Evolutionary conservation across 1,140 invertebrate species (phyloP), one percentile per base, ranked within the genome.

Genomic region (Drosophila nikananu): DNA sequence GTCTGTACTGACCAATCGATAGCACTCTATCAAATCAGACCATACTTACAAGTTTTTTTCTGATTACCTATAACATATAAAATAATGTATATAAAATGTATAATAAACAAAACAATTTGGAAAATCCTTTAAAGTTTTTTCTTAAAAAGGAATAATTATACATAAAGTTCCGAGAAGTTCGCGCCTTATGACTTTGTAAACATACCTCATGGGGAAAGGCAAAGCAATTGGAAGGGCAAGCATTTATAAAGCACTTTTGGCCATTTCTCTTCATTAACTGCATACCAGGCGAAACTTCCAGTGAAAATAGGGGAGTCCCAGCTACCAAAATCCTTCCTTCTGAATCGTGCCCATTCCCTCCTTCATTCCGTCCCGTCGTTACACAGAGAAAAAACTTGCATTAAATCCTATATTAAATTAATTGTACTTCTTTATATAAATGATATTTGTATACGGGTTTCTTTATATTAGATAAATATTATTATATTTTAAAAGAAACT

Each of bases 261-360:
- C 72, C 83, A 89, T 89, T 89, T 87, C 84, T 89, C 80, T 89
- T 89, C 84, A 87, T 89, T 89, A 81, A 78, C 64, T 80, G 66
- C 66, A 68, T 62, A 49, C 65, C 63, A 64, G 60, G 41, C 62
- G 37, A 41, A 23, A 60, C 41, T 35, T 32, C 27, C 41, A 57
- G 51, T 62, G 23, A 25, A 54, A 65, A 55, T 37, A 23, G 13
- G 52, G 32, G 19, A 37, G 52, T 55, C 2, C 15, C 37, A 17
- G 57, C 12, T 13, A 15, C 30, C 39, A 49, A 19, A 17, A 6
- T 30, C 41, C 57, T 21, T 37, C 39, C 48, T 17, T 30, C 12
- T 39, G 46, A 67, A 44, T 23, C 19, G 27, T 41, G 25, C 37
- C 37, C 39, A 30, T 27, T 19, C 8, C 32, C 32, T 55, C 13